These are phyloP conservation scores for Myotis findleyi DNA, from an alignment of 2,797 vertebrate genomes.

Conservation along the genomic window DNA sequence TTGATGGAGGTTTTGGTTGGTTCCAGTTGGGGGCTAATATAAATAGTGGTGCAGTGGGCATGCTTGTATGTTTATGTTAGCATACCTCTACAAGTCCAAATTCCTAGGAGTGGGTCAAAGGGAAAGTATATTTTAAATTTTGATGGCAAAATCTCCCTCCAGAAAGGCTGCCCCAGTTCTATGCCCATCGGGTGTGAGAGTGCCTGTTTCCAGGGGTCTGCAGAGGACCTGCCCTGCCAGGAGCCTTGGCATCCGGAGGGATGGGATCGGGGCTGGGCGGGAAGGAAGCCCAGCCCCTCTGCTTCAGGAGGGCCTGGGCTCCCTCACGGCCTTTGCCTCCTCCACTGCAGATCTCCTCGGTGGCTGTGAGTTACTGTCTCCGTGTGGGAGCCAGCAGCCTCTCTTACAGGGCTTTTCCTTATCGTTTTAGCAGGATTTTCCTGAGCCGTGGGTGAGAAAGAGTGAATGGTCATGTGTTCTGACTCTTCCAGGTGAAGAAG, in stretches of 20 bases:
- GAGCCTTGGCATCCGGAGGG: background rate
- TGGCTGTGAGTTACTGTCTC: background rate
- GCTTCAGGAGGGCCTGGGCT: background rate
- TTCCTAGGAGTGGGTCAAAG: slow-evolving; percentile 10
- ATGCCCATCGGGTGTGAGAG: background rate
- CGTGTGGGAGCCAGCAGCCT: background rate
- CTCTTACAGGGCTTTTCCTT: background rate
- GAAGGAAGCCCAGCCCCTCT: background rate
- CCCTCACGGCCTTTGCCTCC: background rate
- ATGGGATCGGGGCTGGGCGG: fast-evolving
- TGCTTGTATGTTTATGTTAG: slow-evolving; percentile 22
- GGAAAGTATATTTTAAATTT: background rate
- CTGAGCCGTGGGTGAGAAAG: background rate
- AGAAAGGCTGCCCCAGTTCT: background rate
- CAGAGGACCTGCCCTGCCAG: background rate
- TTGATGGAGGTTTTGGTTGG: background rate
- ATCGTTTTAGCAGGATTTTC: background rate
- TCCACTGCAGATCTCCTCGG: background rate
- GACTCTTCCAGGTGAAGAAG: slow-evolving; percentile 94
- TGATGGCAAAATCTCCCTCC: background rate
- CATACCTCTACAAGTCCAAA: background rate
- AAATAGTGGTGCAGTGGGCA: background rate
- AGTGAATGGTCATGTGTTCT: slow-evolving; percentile 45
- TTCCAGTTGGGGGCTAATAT: background rate
- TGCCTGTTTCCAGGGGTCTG: background rate